Evolutionary conservation across 2,888 invertebrate genomes (phyloP), one percentile per base, ranked within the genome.

Genomic region (Heliconius charithonia): DNA sequence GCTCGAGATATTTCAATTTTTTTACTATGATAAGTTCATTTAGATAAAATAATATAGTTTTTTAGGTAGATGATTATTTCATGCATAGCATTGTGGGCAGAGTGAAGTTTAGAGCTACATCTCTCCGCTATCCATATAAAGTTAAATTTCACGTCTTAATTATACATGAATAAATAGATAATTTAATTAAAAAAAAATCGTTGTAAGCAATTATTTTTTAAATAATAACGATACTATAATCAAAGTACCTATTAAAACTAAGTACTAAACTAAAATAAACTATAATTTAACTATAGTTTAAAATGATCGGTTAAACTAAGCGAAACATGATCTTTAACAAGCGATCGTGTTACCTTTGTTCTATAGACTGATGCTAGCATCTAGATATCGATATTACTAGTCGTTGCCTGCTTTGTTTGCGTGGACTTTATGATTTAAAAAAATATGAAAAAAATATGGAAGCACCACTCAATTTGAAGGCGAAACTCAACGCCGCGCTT

Each of bases 261-360:
- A 59, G 16, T 59, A 59, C 6, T 59, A n/a, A 59, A 59, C 22
- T 62, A 25, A 13, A 62, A 63, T 16, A 59, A 59, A n/a, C 59
- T 59, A 59, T n/a, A 59, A 59, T 59, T 71, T 62, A 73, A 73
- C 73, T 73, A 41, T n/a, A 22, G 62, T 59, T 74, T 27, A 74
- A 19, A 37, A 27, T 37, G 16, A 74, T 62, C 56, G 51, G 77
- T 82, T 77, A 45, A 51, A 79, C 81, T 67, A 76, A 32, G 19
- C 72, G 84, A 69, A 83, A 84, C 79, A 63, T 67, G 83, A 84
- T 73, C 76, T 63, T 62, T 51, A 72, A 74, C 80, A 80, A 77
- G 79, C 79, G 82, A 83, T 83, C 82, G 79, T 79, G 80, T 83
- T 84, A 82, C 77, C 81, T 81, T 83, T 84, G 83, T 83, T 80